phyloP scores from a whole-genome alignment of 2,113 vertebrate species.

The Actinemys pallida region DNA sequence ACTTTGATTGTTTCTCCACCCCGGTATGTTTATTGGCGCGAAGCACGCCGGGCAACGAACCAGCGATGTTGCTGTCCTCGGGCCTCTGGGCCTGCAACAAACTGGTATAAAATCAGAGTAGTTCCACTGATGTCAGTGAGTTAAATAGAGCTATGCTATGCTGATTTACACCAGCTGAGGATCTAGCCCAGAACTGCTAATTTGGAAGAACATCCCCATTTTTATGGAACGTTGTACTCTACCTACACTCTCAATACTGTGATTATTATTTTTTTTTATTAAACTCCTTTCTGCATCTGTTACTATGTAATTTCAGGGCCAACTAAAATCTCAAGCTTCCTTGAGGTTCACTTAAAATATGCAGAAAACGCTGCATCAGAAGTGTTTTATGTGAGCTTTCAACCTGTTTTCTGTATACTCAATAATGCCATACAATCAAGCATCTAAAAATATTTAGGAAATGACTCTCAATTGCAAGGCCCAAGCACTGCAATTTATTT shows the following conservation, averaged over 20 bases:
- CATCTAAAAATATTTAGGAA: neutral
- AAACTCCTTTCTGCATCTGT: neutral
- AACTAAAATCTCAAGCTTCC: neutral
- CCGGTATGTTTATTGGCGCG: too few relatives aligned
- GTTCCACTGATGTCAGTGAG: neutral
- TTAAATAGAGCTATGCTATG: neutral
- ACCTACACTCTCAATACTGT: too few relatives aligned
- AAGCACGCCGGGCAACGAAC: too few relatives aligned
- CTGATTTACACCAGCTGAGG: neutral
- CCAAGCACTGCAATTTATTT: neutral
- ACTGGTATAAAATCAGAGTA: neutral
- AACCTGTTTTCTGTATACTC: neutral
- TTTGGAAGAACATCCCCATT: accelerated
- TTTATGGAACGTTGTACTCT: too few relatives aligned
- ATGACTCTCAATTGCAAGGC: neutral
- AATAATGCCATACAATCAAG: neutral
- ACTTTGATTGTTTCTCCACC: too few relatives aligned
- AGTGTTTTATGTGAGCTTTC: neutral
- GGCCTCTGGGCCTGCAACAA: too few relatives aligned
- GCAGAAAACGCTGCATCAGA: too few relatives aligned
- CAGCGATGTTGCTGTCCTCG: too few relatives aligned
- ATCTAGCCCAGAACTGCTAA: neutral
- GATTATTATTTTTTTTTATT: neutral
- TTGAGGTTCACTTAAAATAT: too few relatives aligned
- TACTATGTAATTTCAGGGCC: neutral